Percentiles rank a stretch among this genome's conserved stretches.
phyloP scores from a whole-genome alignment of 2,113 vertebrate genomes.

The Cephalopholis sonnerati region DNA sequence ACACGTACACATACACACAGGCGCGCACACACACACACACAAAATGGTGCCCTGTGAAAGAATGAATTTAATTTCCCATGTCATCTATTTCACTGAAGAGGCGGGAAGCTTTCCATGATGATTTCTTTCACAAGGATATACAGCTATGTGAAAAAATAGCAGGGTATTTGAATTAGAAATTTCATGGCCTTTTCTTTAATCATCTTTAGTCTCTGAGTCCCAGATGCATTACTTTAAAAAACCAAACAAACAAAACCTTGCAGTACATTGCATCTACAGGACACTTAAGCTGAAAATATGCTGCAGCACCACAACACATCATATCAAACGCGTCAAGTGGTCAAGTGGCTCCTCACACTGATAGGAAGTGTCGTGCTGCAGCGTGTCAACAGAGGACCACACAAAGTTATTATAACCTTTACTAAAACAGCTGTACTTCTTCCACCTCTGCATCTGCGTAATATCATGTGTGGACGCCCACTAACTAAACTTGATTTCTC shows the following conservation, averaged over 20 bases:
- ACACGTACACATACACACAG: no score
- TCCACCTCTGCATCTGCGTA: no score
- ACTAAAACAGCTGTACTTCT: no score
- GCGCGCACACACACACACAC: constrained; percentile 7
- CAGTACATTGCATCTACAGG: not conserved
- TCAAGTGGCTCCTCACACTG: no score
- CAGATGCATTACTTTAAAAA: not conserved
- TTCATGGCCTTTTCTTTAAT: not conserved
- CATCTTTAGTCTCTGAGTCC: not conserved
- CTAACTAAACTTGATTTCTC: no score
- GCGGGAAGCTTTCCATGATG: not conserved
- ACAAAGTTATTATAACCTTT: no score
- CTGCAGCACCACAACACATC: no score
- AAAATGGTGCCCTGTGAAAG: constrained; percentile 12
- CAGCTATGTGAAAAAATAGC: not conserved
- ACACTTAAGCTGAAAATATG: not conserved
- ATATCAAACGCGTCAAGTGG: no score
- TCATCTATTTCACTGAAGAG: constrained; percentile 13
- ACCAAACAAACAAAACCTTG: not conserved
- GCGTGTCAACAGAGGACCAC: no score
- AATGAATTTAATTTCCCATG: constrained; percentile 25
- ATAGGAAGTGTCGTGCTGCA: no score
- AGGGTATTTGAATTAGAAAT: not conserved
- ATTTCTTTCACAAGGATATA: not conserved
- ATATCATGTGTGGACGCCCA: no score